These are phyloP conservation scores for Dione vanillae DNA, from an alignment of 2,888 invertebrate species.

Conservation along the genomic window DNA sequence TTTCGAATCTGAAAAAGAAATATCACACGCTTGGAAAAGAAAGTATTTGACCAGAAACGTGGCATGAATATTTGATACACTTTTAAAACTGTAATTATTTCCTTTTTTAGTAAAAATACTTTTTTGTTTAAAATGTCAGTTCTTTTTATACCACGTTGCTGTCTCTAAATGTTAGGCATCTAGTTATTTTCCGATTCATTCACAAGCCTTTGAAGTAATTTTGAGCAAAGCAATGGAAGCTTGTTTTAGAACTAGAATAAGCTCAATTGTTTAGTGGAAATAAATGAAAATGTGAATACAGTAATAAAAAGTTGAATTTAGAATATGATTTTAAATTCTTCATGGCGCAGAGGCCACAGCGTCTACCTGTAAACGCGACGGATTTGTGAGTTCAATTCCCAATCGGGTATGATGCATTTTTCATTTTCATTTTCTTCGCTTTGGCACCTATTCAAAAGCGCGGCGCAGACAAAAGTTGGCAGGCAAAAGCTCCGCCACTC, in stretches of 20 bases:
- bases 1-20: too few relatives aligned
- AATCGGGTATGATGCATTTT: too few relatives aligned
- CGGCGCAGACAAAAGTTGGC: too few relatives aligned
- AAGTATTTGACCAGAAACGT: neutral
- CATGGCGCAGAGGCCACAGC: too few relatives aligned
- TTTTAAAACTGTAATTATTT: neutral
- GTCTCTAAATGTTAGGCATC: neutral
- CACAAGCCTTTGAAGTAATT: neutral
- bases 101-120: neutral
- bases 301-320: neutral
- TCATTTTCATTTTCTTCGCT: too few relatives aligned
- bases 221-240: constrained; percentile 16
- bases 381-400: too few relatives aligned
- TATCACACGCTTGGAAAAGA: too few relatives aligned
- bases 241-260: neutral
- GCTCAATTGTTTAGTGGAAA: constrained; percentile 1
- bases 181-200: constrained; percentile 3
- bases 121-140: neutral
- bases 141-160: neutral
- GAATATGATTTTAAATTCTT: neutral
- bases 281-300: neutral
- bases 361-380: too few relatives aligned
- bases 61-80: neutral
- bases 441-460: too few relatives aligned
- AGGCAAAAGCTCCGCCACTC: too few relatives aligned